Evolutionary conservation across 2,888 invertebrate species (phyloP), one percentile per base, ranked within the genome.

Genomic region (Eucriotettix oculatus): DNA sequence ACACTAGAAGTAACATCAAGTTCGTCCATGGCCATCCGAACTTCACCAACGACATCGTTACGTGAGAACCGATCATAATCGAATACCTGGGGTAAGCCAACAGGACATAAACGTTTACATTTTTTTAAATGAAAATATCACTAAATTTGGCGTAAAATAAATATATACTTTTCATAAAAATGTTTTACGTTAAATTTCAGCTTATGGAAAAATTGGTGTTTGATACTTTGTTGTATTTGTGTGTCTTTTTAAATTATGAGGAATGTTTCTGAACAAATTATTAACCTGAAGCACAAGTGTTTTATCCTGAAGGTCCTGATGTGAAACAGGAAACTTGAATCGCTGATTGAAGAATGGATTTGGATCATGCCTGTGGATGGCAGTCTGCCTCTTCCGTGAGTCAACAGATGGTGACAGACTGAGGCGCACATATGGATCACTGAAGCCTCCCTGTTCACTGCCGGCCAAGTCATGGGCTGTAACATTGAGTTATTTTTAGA

Each of bases 281-380:
- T 56, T 66, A 66, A 83, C 86, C 76, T 89, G 87, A n/a, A 87
- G 73, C 62, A 86, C 73, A 57, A 91, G 75, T 40, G 83, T 85
- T 72, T 88, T 90, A 61, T 89, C 87, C 58, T 84, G 82, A 54
- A 93, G 76, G 66, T 93, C 91, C 66, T 93, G 92, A 67, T 89
- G 87, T 14, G 91, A 89, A 10, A 93, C 87, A 1, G 93, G 92
- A 71, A 93, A 93, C 75, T 92, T 93, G 76, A 93, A 93, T 71
- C 88, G 87, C 71, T 93, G 90, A 76, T 93, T 89, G 73, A 91
- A 93, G 74, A 86, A 86, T 0, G 92, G 92, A 74, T 90, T 90
- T 10, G 86, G 81, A 67, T 90, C 87, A 71, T 89, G 89, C 62
- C 89, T 79, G 70, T 89, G 87, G 56, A 91, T 88, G 14, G 84